These are phyloP conservation scores for Panopea generosa DNA, from an alignment of 2,888 invertebrate species.

Conservation along the genomic window DNA sequence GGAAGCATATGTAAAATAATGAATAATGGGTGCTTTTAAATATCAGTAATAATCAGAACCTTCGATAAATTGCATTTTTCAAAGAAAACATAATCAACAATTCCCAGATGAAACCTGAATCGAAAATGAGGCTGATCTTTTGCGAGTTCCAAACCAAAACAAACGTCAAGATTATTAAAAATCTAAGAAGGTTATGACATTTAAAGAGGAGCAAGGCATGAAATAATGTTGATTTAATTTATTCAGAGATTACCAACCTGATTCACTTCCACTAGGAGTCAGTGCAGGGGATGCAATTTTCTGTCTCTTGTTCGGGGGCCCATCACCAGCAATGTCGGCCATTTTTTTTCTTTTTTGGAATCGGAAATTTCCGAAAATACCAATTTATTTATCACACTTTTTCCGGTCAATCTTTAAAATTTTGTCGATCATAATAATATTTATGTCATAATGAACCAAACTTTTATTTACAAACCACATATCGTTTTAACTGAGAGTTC, in stretches of 20 bases:
- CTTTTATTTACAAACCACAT: constrained; percentile 37
- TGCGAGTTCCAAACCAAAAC: constrained; percentile 45
- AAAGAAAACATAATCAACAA: background rate
- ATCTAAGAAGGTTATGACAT: background rate
- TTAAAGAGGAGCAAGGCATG: too few relatives aligned
- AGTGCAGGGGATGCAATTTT: constrained; percentile 88
- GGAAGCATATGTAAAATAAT: too few relatives aligned
- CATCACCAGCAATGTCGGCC: constrained; percentile 87
- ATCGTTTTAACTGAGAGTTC: constrained; percentile 36
- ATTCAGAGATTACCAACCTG: constrained; percentile 68
- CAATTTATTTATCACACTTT: constrained; percentile 40
- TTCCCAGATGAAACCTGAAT: constrained; percentile 27
- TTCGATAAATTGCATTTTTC: too few relatives aligned
- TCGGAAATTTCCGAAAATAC: constrained; percentile 57
- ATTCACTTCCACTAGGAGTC: constrained; percentile 75
- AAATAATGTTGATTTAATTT: too few relatives aligned
- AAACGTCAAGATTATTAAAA: constrained; percentile 14
- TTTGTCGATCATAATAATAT: constrained; percentile 21
- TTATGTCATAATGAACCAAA: constrained; percentile 36
- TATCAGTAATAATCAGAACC: too few relatives aligned
- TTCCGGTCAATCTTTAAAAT: constrained; percentile 40
- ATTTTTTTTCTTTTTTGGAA: constrained; percentile 56
- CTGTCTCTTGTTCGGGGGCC: constrained; percentile 98
- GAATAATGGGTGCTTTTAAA: too few relatives aligned
- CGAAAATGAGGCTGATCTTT: constrained; percentile 60